phyloP scores from a whole-genome alignment of 2,113 vertebrate genomes.

The Leptosomus discolor region DNA sequence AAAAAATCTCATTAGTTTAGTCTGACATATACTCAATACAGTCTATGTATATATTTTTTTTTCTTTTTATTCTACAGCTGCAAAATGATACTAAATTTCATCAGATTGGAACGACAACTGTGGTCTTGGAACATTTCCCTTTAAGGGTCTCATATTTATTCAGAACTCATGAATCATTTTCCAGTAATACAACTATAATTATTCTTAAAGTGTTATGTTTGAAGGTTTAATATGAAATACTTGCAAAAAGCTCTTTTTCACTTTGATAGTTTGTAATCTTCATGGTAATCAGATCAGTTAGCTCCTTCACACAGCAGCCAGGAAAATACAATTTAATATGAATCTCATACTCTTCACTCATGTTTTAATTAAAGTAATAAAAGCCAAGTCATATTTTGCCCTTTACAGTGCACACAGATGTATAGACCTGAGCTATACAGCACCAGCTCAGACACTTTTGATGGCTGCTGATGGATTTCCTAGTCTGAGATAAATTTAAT shows the following conservation, averaged over 20 bases:
- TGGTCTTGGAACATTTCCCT: constrained; percentile 70
- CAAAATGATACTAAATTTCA: constrained; percentile 77
- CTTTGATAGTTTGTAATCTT: constrained; percentile 79
- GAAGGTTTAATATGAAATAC: constrained; percentile 79
- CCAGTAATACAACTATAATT: constrained; percentile 77
- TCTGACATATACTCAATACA: constrained; percentile 68
- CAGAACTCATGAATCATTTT: constrained; percentile 80
- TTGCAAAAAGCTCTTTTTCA: constrained; percentile 77
- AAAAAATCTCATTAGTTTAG: constrained; percentile 70
- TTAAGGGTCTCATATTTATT: constrained; percentile 75
- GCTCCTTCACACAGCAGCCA: constrained; percentile 60
- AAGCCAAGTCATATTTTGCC: constrained; percentile 70
- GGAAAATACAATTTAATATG: constrained; percentile 72
- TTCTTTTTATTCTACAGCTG: constrained; percentile 70
- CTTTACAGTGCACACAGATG: constrained; percentile 66
- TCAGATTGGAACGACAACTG: constrained; percentile 72
- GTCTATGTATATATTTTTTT: constrained; percentile 9
- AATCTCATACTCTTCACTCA: constrained; percentile 64
- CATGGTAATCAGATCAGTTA: constrained; percentile 72
- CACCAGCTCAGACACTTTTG: neutral
- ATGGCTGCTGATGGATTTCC: constrained; percentile 23
- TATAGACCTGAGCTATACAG: constrained; percentile 15
- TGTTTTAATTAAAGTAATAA: constrained; percentile 82
- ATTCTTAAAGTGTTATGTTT: constrained; percentile 81
- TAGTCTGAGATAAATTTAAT: neutral